Evolutionary conservation across 2,113 vertebrate species (phyloP), one percentile per base, ranked within the genome.

Genomic region (Hucho hucho): DNA sequence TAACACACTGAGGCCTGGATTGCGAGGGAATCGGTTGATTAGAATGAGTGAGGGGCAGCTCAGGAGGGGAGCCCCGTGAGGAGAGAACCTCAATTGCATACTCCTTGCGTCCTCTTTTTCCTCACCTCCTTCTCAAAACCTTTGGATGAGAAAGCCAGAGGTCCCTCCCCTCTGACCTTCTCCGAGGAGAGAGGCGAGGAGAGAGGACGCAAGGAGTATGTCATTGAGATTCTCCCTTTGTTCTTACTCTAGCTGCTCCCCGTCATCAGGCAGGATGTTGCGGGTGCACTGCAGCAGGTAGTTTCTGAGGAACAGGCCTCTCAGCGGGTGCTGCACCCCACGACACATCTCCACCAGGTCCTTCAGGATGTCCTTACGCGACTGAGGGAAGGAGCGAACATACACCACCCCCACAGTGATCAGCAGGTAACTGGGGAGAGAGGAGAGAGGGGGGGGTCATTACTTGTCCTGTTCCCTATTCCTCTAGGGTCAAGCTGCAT

Each of bases 331-430:
- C 85, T 99, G 98, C 20, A 99, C 98, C 3, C 98, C 98, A 4
- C 97, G 96, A 47, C 98, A 99, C 98, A 99, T 99, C 88, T 99
- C 98, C n/a, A 99, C 97, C 87, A 99, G 87, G 84, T 99, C 98
- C 91, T 99, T 99, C 78, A 99, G 86, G 74, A 99, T 99, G 81
- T 99, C 98, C 75, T 98, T 99, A 26, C 98, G 95, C 69, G 98
- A 99, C 91, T 99, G 98, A n/a, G 97, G 96, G 92, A 98, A 99
- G 67, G 98, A 99, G 87, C 97, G 96, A 61, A 99, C 97, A 32
- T 99, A 99, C 49, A 99, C 98, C 82, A 99, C 98, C 11, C 98
- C 97, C 77, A 99, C 97, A 16, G 98, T 99, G 87, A 99, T 98
- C 59, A 99, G 91, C 75, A 99, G 92, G 77, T 99, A 99, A 75